A percentile compares a stretch with the other conserved stretches of the same genome.
phyloP scores from a whole-genome alignment of 1,140 invertebrate genomes.

The Aporrectodea caliginosa region DNA sequence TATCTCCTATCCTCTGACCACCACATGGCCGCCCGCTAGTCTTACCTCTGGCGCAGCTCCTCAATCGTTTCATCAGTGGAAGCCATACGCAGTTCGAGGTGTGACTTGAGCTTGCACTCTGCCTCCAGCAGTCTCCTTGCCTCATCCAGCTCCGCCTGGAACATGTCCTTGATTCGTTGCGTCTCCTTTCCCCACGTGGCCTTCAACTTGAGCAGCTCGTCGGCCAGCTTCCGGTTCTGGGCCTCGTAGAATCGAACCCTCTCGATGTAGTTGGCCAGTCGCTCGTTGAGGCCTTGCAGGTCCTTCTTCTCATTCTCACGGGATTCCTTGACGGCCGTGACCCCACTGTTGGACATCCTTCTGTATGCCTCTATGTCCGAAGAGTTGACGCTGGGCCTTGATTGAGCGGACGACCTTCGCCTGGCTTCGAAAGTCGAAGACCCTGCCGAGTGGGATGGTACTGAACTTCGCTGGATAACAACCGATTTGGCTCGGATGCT shows the following conservation, averaged over 20 bases:
- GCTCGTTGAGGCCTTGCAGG: constrained; percentile 18
- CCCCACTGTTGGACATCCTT: constrained; percentile 1
- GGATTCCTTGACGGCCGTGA: constrained; percentile 14
- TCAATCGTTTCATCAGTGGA: constrained; percentile 42
- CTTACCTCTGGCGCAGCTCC: constrained; percentile 3
- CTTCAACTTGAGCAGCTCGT: constrained; percentile 33
- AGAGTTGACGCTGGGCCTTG: too few relatives aligned
- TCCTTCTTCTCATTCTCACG: constrained; percentile 19
- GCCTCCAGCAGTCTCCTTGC: constrained; percentile 36
- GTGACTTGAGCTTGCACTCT: constrained; percentile 33
- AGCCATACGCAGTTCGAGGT: constrained; percentile 27
- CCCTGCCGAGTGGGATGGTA: too few relatives aligned
- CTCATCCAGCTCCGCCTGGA: constrained; percentile 39
- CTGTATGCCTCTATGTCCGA: too few relatives aligned
- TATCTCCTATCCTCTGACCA: too few relatives aligned
- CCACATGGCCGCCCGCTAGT: too few relatives aligned
- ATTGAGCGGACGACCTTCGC: too few relatives aligned
- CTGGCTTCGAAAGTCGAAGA: too few relatives aligned
- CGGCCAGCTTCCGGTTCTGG: constrained; percentile 30
- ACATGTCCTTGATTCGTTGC: constrained; percentile 32
- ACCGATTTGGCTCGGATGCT: too few relatives aligned
- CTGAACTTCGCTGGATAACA: too few relatives aligned
- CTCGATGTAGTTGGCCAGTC: constrained; percentile 20
- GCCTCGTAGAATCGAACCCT: constrained; percentile 34
- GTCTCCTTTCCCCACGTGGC: constrained; percentile 32